Percentiles rank a stretch among this genome's conserved stretches.
Conservation (phyloP, 2,113 vertebrate genomes). For the Vidua chalybeata region DNA sequence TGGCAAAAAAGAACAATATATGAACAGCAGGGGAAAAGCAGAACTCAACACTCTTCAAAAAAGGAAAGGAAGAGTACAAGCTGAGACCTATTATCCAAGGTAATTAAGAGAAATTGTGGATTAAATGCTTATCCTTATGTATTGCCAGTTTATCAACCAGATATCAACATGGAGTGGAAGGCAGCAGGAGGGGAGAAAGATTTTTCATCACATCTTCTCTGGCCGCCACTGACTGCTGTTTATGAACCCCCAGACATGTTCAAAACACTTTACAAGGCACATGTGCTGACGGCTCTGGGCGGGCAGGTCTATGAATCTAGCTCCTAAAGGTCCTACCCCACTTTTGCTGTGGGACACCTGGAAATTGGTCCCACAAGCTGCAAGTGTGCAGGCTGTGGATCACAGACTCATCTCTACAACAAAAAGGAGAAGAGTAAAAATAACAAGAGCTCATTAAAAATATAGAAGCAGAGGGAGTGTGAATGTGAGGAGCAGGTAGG, state of each 20-base stretch:
- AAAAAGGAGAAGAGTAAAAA: not conserved
- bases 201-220: not conserved
- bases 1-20: not conserved
- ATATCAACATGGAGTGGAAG: no score
- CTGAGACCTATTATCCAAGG: fast-evolving
- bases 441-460: conserved; percentile 37
- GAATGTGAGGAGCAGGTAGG: not conserved
- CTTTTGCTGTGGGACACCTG: not conserved
- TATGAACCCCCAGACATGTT: not conserved
- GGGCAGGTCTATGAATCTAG: not conserved
- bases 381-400: not conserved
- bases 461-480: conserved; percentile 28
- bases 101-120: not conserved
- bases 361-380: not conserved
- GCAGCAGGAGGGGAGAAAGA: not conserved
- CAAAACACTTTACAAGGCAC: not conserved
- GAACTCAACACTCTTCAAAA: not conserved
- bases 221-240: not conserved
- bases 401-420: not conserved
- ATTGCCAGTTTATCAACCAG: not conserved
- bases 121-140: not conserved
- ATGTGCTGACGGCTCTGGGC: not conserved
- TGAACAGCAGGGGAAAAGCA: not conserved
- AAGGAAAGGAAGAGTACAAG: not conserved
- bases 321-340: not conserved